Conservation (phyloP, 2,113 vertebrate genomes). For the Tychaedon coryphoeus region DNA sequence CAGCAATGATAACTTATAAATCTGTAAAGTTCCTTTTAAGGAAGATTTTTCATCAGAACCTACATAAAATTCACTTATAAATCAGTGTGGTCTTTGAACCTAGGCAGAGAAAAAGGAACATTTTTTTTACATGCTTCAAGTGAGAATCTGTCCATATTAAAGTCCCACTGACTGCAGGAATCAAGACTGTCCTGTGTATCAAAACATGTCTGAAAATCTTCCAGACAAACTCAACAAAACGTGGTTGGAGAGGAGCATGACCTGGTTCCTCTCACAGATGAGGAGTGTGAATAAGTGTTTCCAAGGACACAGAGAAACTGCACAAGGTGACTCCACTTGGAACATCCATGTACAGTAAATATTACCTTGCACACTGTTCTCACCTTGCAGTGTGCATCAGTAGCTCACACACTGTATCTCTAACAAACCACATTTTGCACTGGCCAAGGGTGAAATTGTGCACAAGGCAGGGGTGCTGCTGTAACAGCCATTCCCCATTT, state of each 20-base stretch:
- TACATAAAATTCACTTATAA: not conserved
- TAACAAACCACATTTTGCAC: not conserved
- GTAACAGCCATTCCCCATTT: fast-evolving
- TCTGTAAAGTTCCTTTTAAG: not conserved
- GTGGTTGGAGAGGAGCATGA: not conserved
- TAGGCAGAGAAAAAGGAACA: not conserved
- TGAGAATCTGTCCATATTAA: not conserved
- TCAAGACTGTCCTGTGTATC: not conserved
- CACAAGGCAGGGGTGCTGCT: not conserved
- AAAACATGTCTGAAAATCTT: not conserved
- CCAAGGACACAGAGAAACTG: not conserved
- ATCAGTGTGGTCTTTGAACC: not conserved
- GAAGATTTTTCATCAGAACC: not conserved
- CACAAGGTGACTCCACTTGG: not conserved
- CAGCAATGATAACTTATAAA: not conserved
- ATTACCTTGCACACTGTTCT: not conserved
- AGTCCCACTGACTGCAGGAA: not conserved
- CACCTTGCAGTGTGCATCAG: fast-evolving
- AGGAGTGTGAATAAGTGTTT: not conserved
- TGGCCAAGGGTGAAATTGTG: not conserved
- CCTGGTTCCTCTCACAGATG: not conserved
- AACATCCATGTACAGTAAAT: not conserved
- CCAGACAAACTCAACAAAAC: not conserved
- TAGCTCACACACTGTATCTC: not conserved
- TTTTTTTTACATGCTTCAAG: not conserved